Evolutionary conservation across 2,797 vertebrate genomes (phyloP).

Genomic region (Oreochromis grahami): DNA sequence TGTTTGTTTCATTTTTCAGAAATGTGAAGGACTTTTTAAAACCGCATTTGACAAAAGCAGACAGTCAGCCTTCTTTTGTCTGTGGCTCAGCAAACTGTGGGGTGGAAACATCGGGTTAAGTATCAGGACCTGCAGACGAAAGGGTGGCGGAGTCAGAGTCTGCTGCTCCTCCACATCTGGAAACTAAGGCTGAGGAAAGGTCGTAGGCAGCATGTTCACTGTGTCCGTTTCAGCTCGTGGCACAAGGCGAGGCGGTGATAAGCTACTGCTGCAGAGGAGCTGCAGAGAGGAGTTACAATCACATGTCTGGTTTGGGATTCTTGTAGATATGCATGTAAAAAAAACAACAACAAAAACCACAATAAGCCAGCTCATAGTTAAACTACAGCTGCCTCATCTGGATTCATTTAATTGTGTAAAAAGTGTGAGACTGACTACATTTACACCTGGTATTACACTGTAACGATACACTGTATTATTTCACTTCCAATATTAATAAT

Average conservation of each 20-base stretch:
- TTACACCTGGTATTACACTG: background rate
- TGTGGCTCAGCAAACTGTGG: constrained; percentile 4
- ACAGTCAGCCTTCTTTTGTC: background rate
- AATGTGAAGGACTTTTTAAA: constrained; percentile 2
- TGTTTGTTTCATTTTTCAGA: background rate
- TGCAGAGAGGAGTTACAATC: constrained; percentile 59
- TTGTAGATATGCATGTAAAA: background rate
- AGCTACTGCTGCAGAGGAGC: constrained; percentile 36
- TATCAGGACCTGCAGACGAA: background rate
- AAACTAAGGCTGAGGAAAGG: constrained; percentile 38
- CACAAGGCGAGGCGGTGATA: constrained; percentile 51
- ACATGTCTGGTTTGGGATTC: constrained; percentile 41
- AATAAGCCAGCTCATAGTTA: background rate
- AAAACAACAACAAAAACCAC: background rate
- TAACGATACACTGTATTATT: background rate
- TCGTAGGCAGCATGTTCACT: background rate
- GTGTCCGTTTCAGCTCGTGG: constrained; percentile 15
- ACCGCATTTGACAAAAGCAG: background rate
- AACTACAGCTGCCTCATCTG: constrained; percentile 15
- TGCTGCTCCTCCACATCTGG: constrained; percentile 1
- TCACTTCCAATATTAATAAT: background rate
- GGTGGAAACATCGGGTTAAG: background rate
- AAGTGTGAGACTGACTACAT: background rate
- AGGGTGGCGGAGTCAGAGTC: background rate
- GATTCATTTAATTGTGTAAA: background rate